Evolutionary conservation across 2,888 invertebrate genomes (phyloP).

Genomic region (Malachius bipustulatus): DNA sequence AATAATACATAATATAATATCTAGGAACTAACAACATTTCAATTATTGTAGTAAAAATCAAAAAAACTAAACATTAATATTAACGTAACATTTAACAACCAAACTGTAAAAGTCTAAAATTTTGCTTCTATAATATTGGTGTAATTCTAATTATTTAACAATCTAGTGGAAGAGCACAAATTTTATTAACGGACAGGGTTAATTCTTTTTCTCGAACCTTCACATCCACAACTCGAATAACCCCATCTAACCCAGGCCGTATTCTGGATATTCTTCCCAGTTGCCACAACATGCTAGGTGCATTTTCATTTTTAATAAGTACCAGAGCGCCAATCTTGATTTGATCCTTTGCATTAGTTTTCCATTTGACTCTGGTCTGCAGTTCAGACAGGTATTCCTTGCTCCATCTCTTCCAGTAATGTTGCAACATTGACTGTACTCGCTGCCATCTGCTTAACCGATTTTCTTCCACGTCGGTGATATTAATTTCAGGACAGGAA

Average conservation of each 20-base stretch:
- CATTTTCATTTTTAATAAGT: slow-evolving; percentile 13
- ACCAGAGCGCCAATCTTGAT: slow-evolving; percentile 13
- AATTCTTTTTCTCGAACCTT: background rate
- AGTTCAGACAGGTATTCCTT: slow-evolving; percentile 13
- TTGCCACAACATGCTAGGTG: slow-evolving; percentile 11
- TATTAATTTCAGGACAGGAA: slow-evolving; percentile 9
- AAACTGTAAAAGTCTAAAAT: no score
- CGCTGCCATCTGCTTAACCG: slow-evolving; percentile 10
- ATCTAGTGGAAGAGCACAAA: no score
- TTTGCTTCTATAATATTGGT: no score
- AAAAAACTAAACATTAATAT: no score
- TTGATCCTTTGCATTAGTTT: background rate
- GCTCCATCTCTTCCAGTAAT: slow-evolving; percentile 15
- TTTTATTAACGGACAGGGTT: no score
- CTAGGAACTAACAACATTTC: no score
- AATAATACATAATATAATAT: no score
- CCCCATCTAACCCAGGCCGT: slow-evolving; percentile 3
- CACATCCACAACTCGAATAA: slow-evolving; percentile 7
- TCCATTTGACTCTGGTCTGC: slow-evolving; percentile 14
- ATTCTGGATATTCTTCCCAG: slow-evolving; percentile 10
- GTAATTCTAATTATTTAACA: no score
- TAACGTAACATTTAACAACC: no score
- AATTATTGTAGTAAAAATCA: no score
- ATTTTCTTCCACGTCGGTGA: slow-evolving; percentile 6
- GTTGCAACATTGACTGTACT: slow-evolving; percentile 10